Evolutionary conservation across 2,113 vertebrate genomes (phyloP).

Genomic region (Chlamydotis undulata): DNA sequence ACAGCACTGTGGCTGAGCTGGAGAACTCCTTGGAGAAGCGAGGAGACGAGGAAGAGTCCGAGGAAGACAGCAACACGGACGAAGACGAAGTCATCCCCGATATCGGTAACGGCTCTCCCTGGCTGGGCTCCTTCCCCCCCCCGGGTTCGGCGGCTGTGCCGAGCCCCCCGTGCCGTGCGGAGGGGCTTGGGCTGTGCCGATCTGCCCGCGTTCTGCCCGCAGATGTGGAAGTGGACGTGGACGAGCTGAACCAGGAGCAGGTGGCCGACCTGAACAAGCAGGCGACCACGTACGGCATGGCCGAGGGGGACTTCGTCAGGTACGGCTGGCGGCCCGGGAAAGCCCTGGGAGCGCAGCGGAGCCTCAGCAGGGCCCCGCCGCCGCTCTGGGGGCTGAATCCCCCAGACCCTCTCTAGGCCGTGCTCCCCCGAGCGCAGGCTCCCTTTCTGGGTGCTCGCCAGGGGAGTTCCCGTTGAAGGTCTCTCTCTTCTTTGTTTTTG

Average conservation of each 20-base stretch:
- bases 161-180: not conserved
- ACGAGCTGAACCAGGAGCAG: slow-evolving; percentile 91
- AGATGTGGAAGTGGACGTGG: slow-evolving; percentile 97
- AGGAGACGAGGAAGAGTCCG: slow-evolving; percentile 87
- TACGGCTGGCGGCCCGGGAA: not conserved
- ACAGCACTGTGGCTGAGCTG: slow-evolving; percentile 88
- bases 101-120: slow-evolving; percentile 77
- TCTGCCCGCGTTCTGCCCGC: not conserved
- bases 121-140: too few relatives aligned
- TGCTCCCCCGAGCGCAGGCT: not conserved
- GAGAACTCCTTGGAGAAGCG: slow-evolving; percentile 82
- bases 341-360: not conserved
- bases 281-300: slow-evolving; percentile 93
- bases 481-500: too few relatives aligned
- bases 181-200: not conserved
- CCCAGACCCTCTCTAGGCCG: too few relatives aligned
- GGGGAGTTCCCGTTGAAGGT: not conserved
- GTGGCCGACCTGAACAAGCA: slow-evolving; percentile 92
- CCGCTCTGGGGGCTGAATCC: too few relatives aligned
- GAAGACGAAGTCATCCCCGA: slow-evolving; percentile 96
- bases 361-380: not conserved
- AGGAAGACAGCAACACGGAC: slow-evolving; percentile 91
- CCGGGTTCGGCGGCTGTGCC: not conserved
- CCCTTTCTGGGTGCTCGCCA: not conserved
- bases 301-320: slow-evolving; percentile 94